These are phyloP conservation scores for Eolophus roseicapilla DNA, from an alignment of 2,113 vertebrate species.

Conservation along the genomic window DNA sequence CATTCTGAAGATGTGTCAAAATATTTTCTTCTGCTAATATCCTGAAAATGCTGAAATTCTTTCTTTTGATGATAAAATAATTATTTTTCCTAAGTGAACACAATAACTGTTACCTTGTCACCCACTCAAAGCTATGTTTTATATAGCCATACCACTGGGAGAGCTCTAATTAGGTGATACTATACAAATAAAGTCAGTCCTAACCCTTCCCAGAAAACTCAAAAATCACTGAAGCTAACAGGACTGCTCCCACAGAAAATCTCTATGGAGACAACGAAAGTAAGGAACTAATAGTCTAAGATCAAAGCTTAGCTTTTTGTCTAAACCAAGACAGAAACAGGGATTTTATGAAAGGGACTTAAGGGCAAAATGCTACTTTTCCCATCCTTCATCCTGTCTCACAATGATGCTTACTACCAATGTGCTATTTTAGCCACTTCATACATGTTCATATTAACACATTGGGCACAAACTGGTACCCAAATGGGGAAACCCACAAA, in stretches of 20 bases:
- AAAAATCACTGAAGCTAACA: background rate
- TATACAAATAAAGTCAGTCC: background rate
- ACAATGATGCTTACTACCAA: accelerated
- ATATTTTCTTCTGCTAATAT: background rate
- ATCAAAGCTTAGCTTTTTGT: background rate
- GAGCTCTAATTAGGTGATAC: background rate
- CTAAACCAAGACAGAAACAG: background rate
- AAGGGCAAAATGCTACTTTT: background rate
- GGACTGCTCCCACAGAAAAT: background rate
- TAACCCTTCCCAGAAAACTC: background rate
- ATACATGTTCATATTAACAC: background rate
- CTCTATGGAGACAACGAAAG: background rate
- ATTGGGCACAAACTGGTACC: background rate
- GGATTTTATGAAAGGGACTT: background rate
- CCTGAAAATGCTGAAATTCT: background rate
- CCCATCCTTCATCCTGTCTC: background rate
- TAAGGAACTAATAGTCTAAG: background rate
- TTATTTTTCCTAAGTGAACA: background rate
- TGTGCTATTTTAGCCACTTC: background rate
- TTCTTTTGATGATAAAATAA: background rate
- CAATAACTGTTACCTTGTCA: background rate
- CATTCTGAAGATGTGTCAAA: background rate
- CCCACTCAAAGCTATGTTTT: background rate
- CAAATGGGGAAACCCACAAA: background rate
- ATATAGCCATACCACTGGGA: background rate